Base-by-base conservation (phyloP, 1,140 invertebrate genomes). In the Druon quercuslanigerum region DNA sequence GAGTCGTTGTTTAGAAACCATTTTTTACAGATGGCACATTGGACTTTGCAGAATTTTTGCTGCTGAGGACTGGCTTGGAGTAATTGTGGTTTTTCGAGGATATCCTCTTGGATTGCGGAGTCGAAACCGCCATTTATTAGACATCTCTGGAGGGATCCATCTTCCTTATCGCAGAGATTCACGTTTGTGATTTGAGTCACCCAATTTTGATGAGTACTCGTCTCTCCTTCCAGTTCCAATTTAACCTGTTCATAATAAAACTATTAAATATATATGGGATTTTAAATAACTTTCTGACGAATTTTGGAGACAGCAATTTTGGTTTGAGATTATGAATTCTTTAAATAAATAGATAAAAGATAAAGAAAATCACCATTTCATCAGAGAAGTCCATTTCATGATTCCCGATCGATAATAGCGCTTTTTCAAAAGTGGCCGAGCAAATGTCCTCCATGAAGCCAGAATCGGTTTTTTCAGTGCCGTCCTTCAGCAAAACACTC, bases 1-100 rank as follows among this genome's bases (percentile, higher is more conserved):
- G 90, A 90, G 54, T 91, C 89, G 77, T 91, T 91, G 75, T 91
- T 91, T 6, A 91, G 79, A 77, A 91, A 91, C 90, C 89, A 91
- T 81, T 91, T 91, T 71, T 90, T 90, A 57, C 90, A 91, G 40
- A 91, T 83, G 20, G 87, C 84, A 73, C 90, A 91, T 75, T 91
- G 90, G 52, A 91, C 88, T 83, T 91, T 91, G 76, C 88, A 91
- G 79, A 90, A 91, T 51, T 91, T 91, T 74, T 88, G 86, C 20
- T 88, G 88, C 40, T 87, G 87, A 19, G 78, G 11, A 60, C 40
- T 16, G 7, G n/a, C 14, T 40, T 14, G 9, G 9, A 46, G n/a
- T 9, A 8, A 8, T 40, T 33, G 25, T n/a, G 25, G 14, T 66
- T 81, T 84, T n/a, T 87, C 86, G 0, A 33, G 52, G 8, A 80